Percentiles rank a stretch among this genome's conserved stretches.
phyloP scores from a whole-genome alignment of 2,888 invertebrate genomes.

The Thymelicus acteon region DNA sequence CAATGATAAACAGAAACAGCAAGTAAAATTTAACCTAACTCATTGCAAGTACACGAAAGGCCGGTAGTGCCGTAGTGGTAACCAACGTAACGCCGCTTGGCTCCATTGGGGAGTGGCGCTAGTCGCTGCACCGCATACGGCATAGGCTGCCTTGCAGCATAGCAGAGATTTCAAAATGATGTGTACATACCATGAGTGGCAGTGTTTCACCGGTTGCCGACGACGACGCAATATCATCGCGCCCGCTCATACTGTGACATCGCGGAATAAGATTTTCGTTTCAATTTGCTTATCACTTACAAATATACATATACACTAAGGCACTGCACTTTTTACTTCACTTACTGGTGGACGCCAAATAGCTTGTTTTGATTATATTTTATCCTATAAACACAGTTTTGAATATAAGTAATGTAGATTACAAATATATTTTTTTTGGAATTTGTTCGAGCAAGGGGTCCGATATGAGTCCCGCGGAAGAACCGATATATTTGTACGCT shows the following conservation, averaged over 20 bases:
- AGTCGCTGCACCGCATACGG: not conserved
- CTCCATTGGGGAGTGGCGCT: not conserved
- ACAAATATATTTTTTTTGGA: constrained; percentile 6
- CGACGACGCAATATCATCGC: constrained; percentile 69
- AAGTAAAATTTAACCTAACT: not conserved
- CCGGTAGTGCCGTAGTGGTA: too few relatives aligned
- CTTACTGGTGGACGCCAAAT: constrained; percentile 36
- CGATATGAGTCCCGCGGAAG: constrained; percentile 19
- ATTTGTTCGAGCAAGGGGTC: constrained; percentile 20
- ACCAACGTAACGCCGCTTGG: not conserved
- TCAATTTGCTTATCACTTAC: constrained; percentile 24
- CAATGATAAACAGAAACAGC: not conserved
- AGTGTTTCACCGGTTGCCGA: constrained; percentile 62
- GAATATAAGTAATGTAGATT: constrained; percentile 9
- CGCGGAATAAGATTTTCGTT: constrained; percentile 49
- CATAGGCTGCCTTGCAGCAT: not conserved
- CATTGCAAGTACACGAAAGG: not conserved
- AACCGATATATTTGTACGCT: not conserved
- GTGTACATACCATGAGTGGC: constrained; percentile 74
- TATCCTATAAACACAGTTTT: constrained; percentile 22
- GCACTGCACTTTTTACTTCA: constrained; percentile 44
- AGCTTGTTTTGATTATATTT: constrained; percentile 39
- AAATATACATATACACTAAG: constrained; percentile 39
- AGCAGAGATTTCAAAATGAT: not conserved
- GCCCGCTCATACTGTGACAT: constrained; percentile 76